These are phyloP conservation scores for Lemur catta DNA, from an alignment of 2,797 vertebrate genomes.

Conservation along the genomic window DNA sequence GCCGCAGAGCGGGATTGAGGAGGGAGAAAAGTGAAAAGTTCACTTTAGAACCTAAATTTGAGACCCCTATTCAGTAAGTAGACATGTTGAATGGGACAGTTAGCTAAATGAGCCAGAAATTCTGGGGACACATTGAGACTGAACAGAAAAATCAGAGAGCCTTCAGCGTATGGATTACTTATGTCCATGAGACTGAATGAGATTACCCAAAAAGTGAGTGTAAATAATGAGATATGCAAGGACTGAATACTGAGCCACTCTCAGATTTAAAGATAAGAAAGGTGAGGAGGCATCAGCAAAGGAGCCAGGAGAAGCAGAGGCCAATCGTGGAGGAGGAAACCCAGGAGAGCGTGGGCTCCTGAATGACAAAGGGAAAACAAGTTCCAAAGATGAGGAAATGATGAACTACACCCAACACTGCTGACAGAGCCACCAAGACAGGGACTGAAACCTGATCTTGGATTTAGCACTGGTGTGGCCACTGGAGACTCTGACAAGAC, in stretches of 20 bases:
- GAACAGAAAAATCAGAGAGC: neutral
- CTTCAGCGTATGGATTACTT: neutral
- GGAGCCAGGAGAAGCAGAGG: neutral
- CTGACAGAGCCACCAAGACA: accelerated
- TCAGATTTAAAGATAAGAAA: neutral
- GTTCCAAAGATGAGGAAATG: neutral
- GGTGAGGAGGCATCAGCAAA: neutral
- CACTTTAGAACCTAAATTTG: neutral
- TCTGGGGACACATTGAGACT: neutral
- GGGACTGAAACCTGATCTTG: neutral
- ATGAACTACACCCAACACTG: neutral
- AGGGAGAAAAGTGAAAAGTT: neutral
- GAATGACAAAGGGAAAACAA: neutral
- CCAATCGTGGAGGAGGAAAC: neutral
- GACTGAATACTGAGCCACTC: neutral
- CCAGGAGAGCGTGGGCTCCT: neutral
- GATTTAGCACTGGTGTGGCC: neutral
- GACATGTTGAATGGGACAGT: neutral
- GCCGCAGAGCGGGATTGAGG: accelerated
- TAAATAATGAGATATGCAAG: neutral
- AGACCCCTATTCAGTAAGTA: neutral
- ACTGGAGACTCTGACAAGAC: neutral
- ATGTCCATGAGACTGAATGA: neutral
- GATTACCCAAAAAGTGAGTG: neutral
- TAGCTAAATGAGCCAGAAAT: neutral